Evolutionary conservation across 2,888 invertebrate species (phyloP).

Genomic region (Pandemis corylana): DNA sequence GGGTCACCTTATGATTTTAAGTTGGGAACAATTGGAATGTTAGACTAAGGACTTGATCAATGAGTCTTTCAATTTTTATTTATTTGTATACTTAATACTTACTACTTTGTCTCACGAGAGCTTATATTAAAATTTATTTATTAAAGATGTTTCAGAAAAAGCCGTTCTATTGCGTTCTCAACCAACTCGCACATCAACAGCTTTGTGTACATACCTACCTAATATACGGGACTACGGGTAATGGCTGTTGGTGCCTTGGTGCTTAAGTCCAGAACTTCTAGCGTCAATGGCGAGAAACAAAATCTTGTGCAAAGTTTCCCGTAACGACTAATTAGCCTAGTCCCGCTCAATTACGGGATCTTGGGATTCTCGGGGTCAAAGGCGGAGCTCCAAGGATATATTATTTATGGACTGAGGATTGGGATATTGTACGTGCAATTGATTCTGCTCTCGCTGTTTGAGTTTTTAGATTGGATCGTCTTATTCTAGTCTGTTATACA

Average conservation of each 20-base stretch:
- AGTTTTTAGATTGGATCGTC: constrained; percentile 27
- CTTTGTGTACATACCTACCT: neutral
- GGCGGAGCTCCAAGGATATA: constrained; percentile 19
- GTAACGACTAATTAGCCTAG: constrained; percentile 26
- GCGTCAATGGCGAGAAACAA: constrained; percentile 26
- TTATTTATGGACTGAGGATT: constrained; percentile 26
- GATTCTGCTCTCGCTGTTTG: constrained; percentile 26
- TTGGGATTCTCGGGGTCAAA: constrained; percentile 1
- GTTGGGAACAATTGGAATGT: too few species aligned
- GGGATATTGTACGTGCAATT: constrained; percentile 30
- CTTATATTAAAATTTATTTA: too few species aligned
- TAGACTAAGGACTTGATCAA: too few species aligned
- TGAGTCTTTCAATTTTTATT: too few species aligned
- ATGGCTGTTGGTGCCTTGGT: neutral
- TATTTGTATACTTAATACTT: too few species aligned
- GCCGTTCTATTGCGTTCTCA: neutral
- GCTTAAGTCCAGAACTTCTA: neutral
- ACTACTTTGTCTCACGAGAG: too few species aligned
- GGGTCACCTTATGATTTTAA: too few species aligned
- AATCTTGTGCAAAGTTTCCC: constrained; percentile 31
- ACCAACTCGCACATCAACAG: neutral
- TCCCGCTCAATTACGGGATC: constrained; percentile 26
- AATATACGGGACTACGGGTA: neutral
- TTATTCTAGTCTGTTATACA: neutral
- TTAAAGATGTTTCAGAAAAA: neutral